These are phyloP conservation scores for Ploceus nigricollis DNA, from an alignment of 2,113 vertebrate species.

Conservation along the genomic window DNA sequence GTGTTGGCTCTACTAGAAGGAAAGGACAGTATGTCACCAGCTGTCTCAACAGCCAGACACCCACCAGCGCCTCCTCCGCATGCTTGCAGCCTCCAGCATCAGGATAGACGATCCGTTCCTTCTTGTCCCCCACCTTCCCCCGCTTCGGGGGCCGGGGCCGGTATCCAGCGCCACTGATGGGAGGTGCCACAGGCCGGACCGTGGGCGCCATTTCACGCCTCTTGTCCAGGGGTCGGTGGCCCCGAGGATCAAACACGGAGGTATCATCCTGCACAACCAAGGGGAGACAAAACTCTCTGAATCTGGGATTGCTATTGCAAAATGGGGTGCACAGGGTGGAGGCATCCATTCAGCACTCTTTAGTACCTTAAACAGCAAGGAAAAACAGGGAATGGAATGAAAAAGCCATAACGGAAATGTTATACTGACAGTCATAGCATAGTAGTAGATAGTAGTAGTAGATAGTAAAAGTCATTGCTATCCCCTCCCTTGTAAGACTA, in stretches of 20 bases:
- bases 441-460: no score
- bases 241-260: background rate
- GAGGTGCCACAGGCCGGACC: conserved; percentile 62
- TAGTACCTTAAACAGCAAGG: background rate
- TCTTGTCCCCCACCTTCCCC: rapidly evolving
- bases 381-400: background rate
- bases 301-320: background rate
- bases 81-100: conserved; percentile 85
- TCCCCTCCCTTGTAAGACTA: background rate
- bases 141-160: conserved; percentile 63
- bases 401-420: background rate
- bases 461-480: background rate
- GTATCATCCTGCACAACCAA: background rate
- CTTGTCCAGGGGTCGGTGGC: conserved; percentile 75
- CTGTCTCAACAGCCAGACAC: background rate
- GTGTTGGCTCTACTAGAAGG: background rate
- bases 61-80: conserved; percentile 73
- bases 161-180: conserved; percentile 70
- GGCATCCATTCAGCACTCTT: rapidly evolving
- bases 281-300: background rate
- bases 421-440: no score
- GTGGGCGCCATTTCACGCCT: conserved; percentile 15
- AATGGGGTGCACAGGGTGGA: background rate
- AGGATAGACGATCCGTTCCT: conserved; percentile 1
- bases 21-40: background rate